Conservation (phyloP, 2,797 vertebrate species). For the Rousettus madagascariensis region DNA sequence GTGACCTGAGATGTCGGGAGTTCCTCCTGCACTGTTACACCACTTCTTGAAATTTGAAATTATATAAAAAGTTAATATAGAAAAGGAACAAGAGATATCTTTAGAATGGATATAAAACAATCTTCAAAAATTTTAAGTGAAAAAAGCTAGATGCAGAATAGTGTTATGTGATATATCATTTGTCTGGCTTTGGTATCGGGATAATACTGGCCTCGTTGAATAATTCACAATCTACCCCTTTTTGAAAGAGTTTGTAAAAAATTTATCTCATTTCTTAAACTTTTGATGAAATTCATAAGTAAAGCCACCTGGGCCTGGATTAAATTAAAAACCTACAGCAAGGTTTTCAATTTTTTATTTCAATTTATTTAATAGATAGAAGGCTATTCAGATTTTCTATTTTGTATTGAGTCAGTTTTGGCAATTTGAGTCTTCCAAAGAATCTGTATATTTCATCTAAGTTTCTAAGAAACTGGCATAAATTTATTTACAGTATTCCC, state of each 20-base stretch:
- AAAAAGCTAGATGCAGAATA: background rate
- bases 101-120: background rate
- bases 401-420: background rate
- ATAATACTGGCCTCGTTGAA: background rate
- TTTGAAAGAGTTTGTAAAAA: background rate
- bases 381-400: background rate
- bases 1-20: background rate
- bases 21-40: background rate
- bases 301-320: background rate
- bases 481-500: background rate
- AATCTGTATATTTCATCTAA: slow-evolving; percentile 2
- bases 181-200: background rate
- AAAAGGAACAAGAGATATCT: slow-evolving; percentile 5
- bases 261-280: background rate
- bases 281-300: background rate
- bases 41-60: background rate
- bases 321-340: background rate
- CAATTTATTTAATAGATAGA: background rate
- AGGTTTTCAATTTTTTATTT: background rate
- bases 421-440: background rate
- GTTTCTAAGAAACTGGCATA: background rate
- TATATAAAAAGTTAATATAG: background rate
- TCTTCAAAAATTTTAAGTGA: background rate
- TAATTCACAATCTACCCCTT: background rate
- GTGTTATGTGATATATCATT: background rate